Base-by-base conservation (phyloP, 1,140 invertebrate genomes). In the Ceratina australensis region DNA sequence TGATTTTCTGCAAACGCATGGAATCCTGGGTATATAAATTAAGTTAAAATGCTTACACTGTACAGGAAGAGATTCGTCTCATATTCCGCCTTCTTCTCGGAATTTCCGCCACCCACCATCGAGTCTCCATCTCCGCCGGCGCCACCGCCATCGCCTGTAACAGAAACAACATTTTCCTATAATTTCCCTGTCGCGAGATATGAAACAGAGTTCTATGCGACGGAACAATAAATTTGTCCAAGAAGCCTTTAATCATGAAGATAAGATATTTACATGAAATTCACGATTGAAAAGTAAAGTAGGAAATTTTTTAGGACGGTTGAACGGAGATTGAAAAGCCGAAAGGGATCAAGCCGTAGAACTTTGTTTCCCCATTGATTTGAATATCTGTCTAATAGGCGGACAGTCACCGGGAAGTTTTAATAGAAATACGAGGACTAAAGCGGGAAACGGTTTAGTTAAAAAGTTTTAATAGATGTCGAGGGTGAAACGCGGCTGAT, bases 1-100 rank as follows among this genome's bases (percentile, higher is more conserved):
- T 49, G 15, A 8, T 52, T 52, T 33, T 5, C 5, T 33, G 28
- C 5, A 33, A 33, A 33, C 5, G 28, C 5, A 3, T 42, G 3
- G 33, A 42, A 42, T 7, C 26, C 13, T 7, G 1, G 0, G 20
- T 5, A 13, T 71, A 0, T 16, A 52, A 20, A 13, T 13, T 5
- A 4, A 13, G 47, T 24, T 4, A 49, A n/a, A 49, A 24, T 81
- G 93, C 94, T 94, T 89, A 95, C 95, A 89, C 93, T 94, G 85
- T 96, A 96, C 33, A 96, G 93, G 89, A 96, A 96, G 66, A 96
- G 93, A 91, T 95, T 95, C 76, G 94, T 95, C 82, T 95, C 95
- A 89, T 95, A 95, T 72, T 94, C 94, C 15, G 93, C 93, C 83
- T 93, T 93, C 85, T 95, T 94, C 73, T 95, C 95, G 71, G 93